A percentile compares a stretch with the other conserved stretches of the same genome.
Evolutionary conservation across 2,888 invertebrate species (phyloP).

Genomic region (Eugnorisma glareosa): DNA sequence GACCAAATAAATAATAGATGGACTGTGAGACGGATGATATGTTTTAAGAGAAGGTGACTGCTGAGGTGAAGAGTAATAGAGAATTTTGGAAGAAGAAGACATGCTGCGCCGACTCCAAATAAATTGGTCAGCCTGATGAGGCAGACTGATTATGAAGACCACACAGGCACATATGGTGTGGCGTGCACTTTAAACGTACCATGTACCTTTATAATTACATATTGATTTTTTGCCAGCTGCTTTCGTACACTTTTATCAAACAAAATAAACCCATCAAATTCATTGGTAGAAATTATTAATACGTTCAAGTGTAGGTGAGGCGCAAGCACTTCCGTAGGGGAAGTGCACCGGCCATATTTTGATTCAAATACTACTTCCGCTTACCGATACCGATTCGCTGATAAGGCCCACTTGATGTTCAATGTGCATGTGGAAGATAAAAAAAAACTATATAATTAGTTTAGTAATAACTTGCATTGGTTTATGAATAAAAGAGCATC

Average conservation of each 20-base stretch:
- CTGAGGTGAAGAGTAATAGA: no score
- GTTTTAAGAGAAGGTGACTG: no score
- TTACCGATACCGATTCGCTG: conserved; percentile 62
- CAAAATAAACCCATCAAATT: conserved; percentile 48
- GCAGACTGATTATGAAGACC: no score
- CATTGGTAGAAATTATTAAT: conserved; percentile 63
- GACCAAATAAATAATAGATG: no score
- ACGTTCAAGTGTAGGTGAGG: conserved; percentile 72
- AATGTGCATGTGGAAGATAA: conserved; percentile 51
- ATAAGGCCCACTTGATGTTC: conserved; percentile 63
- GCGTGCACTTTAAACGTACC: neutral
- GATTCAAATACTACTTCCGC: conserved; percentile 87
- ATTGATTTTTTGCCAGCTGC: conserved; percentile 47
- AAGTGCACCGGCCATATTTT: conserved; percentile 84
- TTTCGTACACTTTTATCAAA: conserved; percentile 7
- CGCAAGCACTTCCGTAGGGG: conserved; percentile 84
- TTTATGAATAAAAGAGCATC: conserved; percentile 5
- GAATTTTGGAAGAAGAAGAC: no score
- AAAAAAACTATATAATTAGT: conserved; percentile 22
- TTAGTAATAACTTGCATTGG: conserved; percentile 1
- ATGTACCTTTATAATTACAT: conserved; percentile 24
- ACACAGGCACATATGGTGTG: neutral
- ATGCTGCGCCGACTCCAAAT: no score
- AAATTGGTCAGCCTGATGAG: no score
- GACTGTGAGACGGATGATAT: no score